Evolutionary conservation across 2,888 invertebrate genomes (phyloP), one percentile per base, ranked within the genome.

Genomic region (Tyria jacobaeae): DNA sequence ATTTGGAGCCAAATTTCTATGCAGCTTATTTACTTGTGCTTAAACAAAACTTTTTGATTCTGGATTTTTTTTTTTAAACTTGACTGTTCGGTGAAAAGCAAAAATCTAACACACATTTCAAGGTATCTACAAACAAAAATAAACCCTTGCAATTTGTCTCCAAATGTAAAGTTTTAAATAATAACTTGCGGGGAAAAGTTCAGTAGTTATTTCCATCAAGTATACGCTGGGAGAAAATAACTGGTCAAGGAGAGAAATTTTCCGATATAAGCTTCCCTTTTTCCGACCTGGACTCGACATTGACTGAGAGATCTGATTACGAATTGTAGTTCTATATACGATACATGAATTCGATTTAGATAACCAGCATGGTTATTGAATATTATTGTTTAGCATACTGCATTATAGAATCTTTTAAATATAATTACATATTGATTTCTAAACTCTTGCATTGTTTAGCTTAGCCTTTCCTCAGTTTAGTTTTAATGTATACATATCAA

Each of bases 131-230:
- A 70, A 72, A 70, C 67, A 74, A 72, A 62, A 72, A 63, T 62
- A 49, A 57, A 41, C 52, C 60, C 37, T 54, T 51, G 53, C 65
- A 62, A 73, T 66, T 75, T 73, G 65, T 76, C 70, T 73, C 70
- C 66, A 71, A 72, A 73, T 75, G 71, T 73, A 71, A 76, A 75
- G 65, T 76, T 68, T 62, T 66, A 76, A 74, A 70, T 76, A 76
- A 76, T 74, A 75, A 67, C 68, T 72, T 60, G 66, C 15, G 68
- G 67, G 60, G 60, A 68, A 69, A 68, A 73, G 62, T 70, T 73
- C 51, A 54, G 60, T 65, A 69, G 68, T 66, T 69, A 62, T 67
- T 71, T 68, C 59, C 57, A 73, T 71, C 67, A 68, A 66, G 68
- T 66, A 72, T 63, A 66, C 55, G 57, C 54, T 57, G 62, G 52